A percentile compares a stretch with the other conserved stretches of the same genome.
phyloP scores from a whole-genome alignment of 1,140 invertebrate genomes.

The Bradynema listronoti region DNA sequence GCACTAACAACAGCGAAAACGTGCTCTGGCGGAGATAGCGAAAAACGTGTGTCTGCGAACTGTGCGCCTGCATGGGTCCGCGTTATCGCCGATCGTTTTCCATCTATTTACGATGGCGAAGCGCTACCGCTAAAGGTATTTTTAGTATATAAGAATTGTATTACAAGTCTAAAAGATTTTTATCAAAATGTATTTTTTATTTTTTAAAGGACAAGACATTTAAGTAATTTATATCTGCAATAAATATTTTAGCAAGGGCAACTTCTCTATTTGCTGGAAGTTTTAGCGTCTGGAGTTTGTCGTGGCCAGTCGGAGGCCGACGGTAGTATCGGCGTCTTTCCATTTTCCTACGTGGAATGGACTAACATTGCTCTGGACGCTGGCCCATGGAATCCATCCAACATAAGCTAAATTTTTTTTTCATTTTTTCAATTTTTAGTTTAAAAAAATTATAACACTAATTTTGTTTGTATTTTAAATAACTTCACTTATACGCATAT shows the following conservation, averaged over 20 bases:
- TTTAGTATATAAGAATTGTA: too few relatives aligned
- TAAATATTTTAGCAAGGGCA: constrained; percentile 40
- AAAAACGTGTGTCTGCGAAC: constrained; percentile 3
- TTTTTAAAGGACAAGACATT: too few relatives aligned
- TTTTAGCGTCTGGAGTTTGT: constrained; percentile 40
- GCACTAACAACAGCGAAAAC: constrained; percentile 1
- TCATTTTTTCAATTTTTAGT: too few relatives aligned
- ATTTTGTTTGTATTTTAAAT: too few relatives aligned
- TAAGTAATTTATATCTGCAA: too few relatives aligned
- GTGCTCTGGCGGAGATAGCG: background rate
- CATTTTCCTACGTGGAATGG: constrained; percentile 28
- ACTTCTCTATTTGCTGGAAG: constrained; percentile 32
- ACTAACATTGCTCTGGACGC: constrained; percentile 4
- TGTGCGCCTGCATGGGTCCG: constrained; percentile 28
- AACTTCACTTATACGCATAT: too few relatives aligned
- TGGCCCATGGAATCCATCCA: background rate
- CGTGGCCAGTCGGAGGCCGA: constrained; percentile 28
- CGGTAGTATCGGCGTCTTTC: constrained; percentile 35
- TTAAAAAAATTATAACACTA: too few relatives aligned
- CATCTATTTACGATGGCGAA: constrained; percentile 44
- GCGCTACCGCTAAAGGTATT: constrained; percentile 32
- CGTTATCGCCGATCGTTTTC: constrained; percentile 32
- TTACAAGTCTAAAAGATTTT: too few relatives aligned
- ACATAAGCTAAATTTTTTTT: too few relatives aligned
- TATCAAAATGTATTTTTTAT: too few relatives aligned